Evolutionary conservation across 2,888 invertebrate genomes (phyloP).

Genomic region (Trachelus troglodyta): DNA sequence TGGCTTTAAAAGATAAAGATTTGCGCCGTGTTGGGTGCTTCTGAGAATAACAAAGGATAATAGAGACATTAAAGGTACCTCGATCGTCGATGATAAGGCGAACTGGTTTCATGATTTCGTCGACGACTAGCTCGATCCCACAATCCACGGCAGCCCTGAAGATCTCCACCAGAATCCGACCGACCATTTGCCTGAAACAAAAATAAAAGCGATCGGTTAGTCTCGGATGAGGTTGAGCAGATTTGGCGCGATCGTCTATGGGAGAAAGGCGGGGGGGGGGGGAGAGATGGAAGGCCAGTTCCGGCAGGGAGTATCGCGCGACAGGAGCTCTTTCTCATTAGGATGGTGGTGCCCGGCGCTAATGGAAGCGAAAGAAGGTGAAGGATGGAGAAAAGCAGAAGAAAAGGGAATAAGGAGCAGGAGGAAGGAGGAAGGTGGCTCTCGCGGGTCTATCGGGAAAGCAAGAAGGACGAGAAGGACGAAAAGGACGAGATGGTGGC

Average conservation of each 20-base stretch:
- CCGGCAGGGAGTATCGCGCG: background rate
- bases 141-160: constrained; percentile 65
- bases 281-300: too few relatives aligned
- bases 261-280: too few relatives aligned
- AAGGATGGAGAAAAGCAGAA: background rate
- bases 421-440: constrained; percentile 11
- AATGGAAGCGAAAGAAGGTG: constrained; percentile 4
- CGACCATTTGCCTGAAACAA: constrained; percentile 72
- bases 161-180: constrained; percentile 71
- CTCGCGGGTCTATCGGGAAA: constrained; percentile 23
- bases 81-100: constrained; percentile 46
- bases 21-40: too few relatives aligned
- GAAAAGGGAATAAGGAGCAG: constrained; percentile 10
- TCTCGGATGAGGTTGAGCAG: too few relatives aligned
- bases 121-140: constrained; percentile 41
- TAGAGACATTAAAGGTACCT: constrained; percentile 33
- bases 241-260: too few relatives aligned
- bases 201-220: constrained; percentile 24
- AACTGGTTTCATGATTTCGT: constrained; percentile 48
- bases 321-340: constrained; percentile 24
- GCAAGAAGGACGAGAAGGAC: constrained; percentile 15
- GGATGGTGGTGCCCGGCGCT: constrained; percentile 11
- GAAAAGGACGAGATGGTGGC: constrained; percentile 12
- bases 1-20: too few relatives aligned
- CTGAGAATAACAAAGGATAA: too few relatives aligned